phyloP scores from a whole-genome alignment of 2,113 vertebrate genomes.

The Mormyrus lacerda region DNA sequence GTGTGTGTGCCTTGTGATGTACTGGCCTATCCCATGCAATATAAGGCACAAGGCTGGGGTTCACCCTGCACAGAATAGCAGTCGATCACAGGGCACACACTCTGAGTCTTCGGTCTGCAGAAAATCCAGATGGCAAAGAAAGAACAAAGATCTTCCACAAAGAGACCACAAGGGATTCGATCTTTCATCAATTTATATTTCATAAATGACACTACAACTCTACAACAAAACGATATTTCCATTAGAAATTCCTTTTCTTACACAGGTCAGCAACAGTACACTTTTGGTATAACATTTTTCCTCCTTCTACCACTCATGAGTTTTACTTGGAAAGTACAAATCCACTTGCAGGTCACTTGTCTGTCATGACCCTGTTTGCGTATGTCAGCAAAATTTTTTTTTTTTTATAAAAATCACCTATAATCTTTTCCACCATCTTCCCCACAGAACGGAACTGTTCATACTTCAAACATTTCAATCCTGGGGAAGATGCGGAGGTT shows the following conservation, averaged over 20 bases:
- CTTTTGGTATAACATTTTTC: neutral
- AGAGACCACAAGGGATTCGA: neutral
- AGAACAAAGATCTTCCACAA: neutral
- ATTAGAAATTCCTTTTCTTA: neutral
- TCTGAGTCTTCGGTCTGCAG: neutral
- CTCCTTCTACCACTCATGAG: neutral
- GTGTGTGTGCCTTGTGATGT: neutral
- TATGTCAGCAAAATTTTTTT: neutral
- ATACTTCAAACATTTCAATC: conserved; percentile 89
- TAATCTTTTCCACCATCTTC: conserved; percentile 22
- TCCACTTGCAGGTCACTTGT: neutral
- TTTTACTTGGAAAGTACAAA: neutral
- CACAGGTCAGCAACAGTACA: neutral
- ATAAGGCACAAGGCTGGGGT: neutral
- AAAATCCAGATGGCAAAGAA: neutral
- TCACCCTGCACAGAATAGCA: neutral
- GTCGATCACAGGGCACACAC: neutral
- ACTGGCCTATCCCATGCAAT: neutral
- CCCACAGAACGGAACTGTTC: conserved; percentile 80
- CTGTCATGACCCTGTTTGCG: neutral
- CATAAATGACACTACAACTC: neutral
- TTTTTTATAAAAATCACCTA: neutral
- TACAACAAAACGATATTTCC: neutral
- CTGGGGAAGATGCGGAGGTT: conserved; percentile 75
- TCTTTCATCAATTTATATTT: neutral